Evolutionary conservation across 2,797 vertebrate species (phyloP).

Genomic region (Falco novaeseelandiae): DNA sequence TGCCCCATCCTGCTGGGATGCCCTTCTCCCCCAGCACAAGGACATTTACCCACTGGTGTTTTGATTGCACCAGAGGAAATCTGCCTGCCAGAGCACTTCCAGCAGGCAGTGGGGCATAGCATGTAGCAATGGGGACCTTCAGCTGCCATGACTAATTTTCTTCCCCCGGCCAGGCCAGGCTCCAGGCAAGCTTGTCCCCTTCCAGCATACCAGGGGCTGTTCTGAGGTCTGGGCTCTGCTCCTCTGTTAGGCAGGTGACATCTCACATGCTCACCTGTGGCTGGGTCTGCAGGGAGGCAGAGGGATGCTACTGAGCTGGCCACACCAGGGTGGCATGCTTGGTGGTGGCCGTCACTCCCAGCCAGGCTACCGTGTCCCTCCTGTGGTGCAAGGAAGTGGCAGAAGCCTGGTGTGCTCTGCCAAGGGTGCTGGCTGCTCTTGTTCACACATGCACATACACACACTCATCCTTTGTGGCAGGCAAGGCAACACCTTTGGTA

Average conservation of each 20-base stretch:
- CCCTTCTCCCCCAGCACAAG: background rate
- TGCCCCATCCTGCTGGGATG: background rate
- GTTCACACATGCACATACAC: background rate
- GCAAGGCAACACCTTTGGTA: background rate
- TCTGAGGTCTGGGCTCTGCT: background rate
- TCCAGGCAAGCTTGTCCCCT: fast-evolving
- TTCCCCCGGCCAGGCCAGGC: background rate
- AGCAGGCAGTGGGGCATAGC: background rate
- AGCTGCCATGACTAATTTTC: background rate
- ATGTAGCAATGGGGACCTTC: background rate
- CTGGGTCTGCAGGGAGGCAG: background rate
- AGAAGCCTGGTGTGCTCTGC: background rate
- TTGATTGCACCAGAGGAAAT: background rate
- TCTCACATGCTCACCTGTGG: background rate
- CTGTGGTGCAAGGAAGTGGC: background rate
- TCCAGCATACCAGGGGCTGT: background rate
- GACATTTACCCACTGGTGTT: background rate
- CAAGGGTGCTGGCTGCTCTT: fast-evolving
- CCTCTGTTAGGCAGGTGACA: background rate
- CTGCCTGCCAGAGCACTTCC: background rate
- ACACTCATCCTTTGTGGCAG: background rate
- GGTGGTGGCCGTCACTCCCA: background rate
- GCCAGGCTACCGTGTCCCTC: background rate
- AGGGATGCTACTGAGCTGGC: background rate
- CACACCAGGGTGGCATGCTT: background rate